These are phyloP conservation scores for Scaptomyza tumidula DNA, from an alignment of 2,888 invertebrate genomes.

Conservation along the genomic window DNA sequence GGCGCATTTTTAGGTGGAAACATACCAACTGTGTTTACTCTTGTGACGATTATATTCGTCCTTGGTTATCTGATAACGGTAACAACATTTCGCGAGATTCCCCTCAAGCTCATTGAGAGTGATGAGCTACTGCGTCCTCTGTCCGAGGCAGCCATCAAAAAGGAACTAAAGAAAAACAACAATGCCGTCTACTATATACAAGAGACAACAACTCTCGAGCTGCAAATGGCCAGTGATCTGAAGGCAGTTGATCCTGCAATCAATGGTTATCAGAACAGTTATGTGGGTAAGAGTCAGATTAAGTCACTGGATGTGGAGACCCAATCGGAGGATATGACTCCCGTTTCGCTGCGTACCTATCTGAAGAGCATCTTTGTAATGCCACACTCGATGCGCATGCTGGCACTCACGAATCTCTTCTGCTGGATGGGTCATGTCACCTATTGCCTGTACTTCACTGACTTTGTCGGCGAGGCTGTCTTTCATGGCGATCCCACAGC, in stretches of 20 bases:
- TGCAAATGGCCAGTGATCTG: conserved; percentile 61
- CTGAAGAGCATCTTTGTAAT: conserved; percentile 87
- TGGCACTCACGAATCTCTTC: conserved; percentile 87
- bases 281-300: conserved; percentile 27
- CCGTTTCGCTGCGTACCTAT: conserved; percentile 79
- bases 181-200: conserved; percentile 81
- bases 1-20: conserved; percentile 86
- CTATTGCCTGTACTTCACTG: conserved; percentile 88
- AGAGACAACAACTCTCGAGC: conserved; percentile 77
- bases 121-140: conserved; percentile 82
- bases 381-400: conserved; percentile 86
- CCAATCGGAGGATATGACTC: conserved; percentile 48
- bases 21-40: conserved; percentile 86
- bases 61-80: conserved; percentile 86
- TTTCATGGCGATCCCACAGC: conserved; percentile 72
- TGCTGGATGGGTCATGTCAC: conserved; percentile 89
- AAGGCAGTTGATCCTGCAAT: conserved; percentile 23
- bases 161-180: conserved; percentile 81
- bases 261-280: conserved; percentile 71
- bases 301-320: conserved; percentile 41
- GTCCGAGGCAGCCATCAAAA: conserved; percentile 80
- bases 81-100: conserved; percentile 87
- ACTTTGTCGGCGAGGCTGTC: conserved; percentile 87
- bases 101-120: conserved; percentile 84
- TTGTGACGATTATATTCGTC: conserved; percentile 87